Evolutionary conservation across 2,113 vertebrate genomes (phyloP), one percentile per base, ranked within the genome.

Genomic region (Okapia johnstoni): DNA sequence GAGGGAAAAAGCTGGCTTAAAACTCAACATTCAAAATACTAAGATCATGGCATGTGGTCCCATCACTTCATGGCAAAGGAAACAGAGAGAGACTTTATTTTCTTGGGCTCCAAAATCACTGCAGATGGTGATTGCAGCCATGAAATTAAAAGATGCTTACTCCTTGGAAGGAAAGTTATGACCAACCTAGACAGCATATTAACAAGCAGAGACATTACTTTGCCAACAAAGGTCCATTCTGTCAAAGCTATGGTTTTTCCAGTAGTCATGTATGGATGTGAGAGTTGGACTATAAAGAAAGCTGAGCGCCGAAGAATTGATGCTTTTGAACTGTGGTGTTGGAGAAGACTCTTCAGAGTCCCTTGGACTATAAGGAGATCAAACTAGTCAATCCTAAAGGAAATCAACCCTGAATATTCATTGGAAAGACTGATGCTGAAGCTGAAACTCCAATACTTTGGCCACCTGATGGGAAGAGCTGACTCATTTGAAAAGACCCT

Each of bases 281-380:
- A n/a, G 63, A 70, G 3, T 2, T 70, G 63, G n/a, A 70, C 63
- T 36, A 70, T 36, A 36, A 36, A 70, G n/a, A 70, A 70, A 70
- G n/a, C n/a, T 70, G n/a, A 70, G 19, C 0, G 1, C 2, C 2
- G 0, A 36, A 70, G 19, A 70, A 70, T 36, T 36, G 19, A 11
- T 70, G n/a, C 19, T 70, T 23, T 70, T 23, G 19, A 70, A 70
- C 66, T 70, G 66, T 70, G 66, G n/a, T 70, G 2, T 23, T 70
- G n/a, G 66, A 36, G n/a, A 36, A 70, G 66, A 70, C 66, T 36
- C 66, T 70, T 36, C n/a, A 70, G 66, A 36, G 66, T 70, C 5
- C 66, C 66, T 70, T 70, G 66, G 66, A 70, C 66, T 70, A 0
- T n/a, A 70, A 36, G 9, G 66, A 70, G 66, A 36, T 70, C 63